Evolutionary conservation across 2,888 invertebrate genomes (phyloP), one percentile per base, ranked within the genome.

Genomic region (Gymnosoma rotundatum): DNA sequence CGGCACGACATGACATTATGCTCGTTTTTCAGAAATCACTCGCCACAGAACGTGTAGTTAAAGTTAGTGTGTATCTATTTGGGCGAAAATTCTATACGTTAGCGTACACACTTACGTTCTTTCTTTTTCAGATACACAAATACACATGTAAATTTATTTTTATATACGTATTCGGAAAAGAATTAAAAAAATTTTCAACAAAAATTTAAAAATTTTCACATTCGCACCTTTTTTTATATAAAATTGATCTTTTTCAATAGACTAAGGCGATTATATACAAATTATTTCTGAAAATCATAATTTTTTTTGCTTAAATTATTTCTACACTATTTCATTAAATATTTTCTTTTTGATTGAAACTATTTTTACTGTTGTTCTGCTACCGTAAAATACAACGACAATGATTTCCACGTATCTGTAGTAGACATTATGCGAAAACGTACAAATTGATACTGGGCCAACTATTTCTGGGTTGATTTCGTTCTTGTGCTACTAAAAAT

Each of bases 391-490:
- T 81, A 85, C 83, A 83, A 86, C 86, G 83, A 85, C 85, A 67
- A 85, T 82, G 83, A 73, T 81, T 76, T 70, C 69, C 78, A 78
- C 87, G 85, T 88, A 88, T 88, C 89, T 89, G 88, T 88, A 88
- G 89, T 88, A 89, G 90, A 90, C 90, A 91, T 90, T 89, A 91
- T 91, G 88, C 90, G 90, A 91, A 91, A 90, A 89, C 91, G 91
- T 90, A 90, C 90, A 90, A 91, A 91, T 89, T 91, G 91, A 91
- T 91, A 91, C 91, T 91, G 91, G 91, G 91, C 90, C 90, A 91
- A 89, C 87, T 86, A 87, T 87, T 88, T 88, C 88, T 88, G 88
- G 88, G 88, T 88, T 88, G 89, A 84, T 88, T 89, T 88, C 74
- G 78, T 86, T 82, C 76, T 83, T 81, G 84, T 80, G 84, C 80